Base-by-base conservation (phyloP, 2,797 vertebrate genomes). In the Carduelis carduelis region DNA sequence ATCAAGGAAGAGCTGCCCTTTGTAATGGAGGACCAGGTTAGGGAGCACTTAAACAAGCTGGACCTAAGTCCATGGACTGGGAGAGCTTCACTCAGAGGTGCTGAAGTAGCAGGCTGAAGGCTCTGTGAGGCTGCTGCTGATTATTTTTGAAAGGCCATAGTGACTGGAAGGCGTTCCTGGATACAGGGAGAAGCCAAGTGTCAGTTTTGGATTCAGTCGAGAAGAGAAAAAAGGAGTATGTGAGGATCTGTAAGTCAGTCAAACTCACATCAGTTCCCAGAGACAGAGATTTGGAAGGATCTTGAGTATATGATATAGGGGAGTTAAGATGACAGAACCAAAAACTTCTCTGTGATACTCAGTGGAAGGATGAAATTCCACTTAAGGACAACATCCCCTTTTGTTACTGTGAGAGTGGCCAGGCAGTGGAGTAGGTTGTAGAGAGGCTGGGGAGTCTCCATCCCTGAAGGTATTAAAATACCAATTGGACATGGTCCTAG, bases 321-420 rank as follows among this genome's bases (percentile, higher is more conserved):
- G 6, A 59, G 21, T 49, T 78, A 64, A 72, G 22, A 27, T 21
- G 30, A 20, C 27, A 78, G 22, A 66, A 17, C 1, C 11, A 60
- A 87, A 68, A 35, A 6, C 5, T 50, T 44, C 32, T 60, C 57
- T 50, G 14, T 39, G 14, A 18, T 30, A 26, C 27, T 55, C 21
- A 39, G 26, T 60, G 46, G 34, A 27, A 64, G 22, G 24, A 69
- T 44, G 18, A 61, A n/a, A 69, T 44, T 74, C 9, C 14, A 19
- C 41, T 28, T 53, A 55, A 64, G 44, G 19, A 34, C 11, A 47
- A 28, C 2, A 0, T 8, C 2, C 2, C 0, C 0, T 5, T 30
- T 46, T 57, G 46, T 28, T 14, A 53, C 9, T 19, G 13, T 68
- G 12, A 64, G 8, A 18, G 11, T 64, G 16, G 21, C 21, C 13